Evolutionary conservation across 2,888 invertebrate species (phyloP).

Genomic region (Aelia acuminata): DNA sequence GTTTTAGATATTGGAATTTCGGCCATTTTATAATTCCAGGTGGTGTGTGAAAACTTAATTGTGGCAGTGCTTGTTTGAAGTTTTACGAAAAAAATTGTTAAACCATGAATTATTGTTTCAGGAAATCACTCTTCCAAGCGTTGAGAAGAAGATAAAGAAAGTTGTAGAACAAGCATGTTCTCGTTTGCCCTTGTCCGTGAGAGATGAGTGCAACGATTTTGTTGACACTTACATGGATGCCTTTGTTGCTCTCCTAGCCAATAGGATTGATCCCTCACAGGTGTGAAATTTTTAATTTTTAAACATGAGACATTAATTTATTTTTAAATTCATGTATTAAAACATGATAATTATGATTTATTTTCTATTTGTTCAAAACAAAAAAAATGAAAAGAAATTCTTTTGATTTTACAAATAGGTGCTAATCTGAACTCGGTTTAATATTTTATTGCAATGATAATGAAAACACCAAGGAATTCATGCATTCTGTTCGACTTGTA

Average conservation of each 20-base stretch:
- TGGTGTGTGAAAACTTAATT: background rate
- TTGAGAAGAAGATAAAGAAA: slow-evolving; percentile 75
- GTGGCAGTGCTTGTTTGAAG: background rate
- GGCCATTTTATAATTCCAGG: too few species aligned
- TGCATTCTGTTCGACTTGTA: background rate
- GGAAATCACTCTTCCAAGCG: slow-evolving; percentile 66
- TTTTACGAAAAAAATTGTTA: background rate
- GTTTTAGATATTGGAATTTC: too few species aligned
- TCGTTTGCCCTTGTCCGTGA: slow-evolving; percentile 76
- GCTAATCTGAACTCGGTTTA: background rate
- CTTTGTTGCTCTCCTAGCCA: slow-evolving; percentile 82
- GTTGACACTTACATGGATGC: slow-evolving; percentile 85
- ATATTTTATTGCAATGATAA: background rate
- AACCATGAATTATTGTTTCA: slow-evolving; percentile 9
- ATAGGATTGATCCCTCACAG: slow-evolving; percentile 82
- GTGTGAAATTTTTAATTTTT: slow-evolving; percentile 72
- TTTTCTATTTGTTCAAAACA: too few species aligned
- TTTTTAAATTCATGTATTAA: too few species aligned
- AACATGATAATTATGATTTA: too few species aligned
- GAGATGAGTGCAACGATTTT: slow-evolving; percentile 79
- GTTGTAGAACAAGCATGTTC: slow-evolving; percentile 80
- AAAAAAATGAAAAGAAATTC: too few species aligned
- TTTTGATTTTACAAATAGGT: too few species aligned
- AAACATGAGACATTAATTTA: too few species aligned
- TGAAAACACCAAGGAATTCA: background rate